A percentile compares a stretch with the other conserved stretches of the same genome.
Conservation (phyloP, 2,797 vertebrate genomes). For the Falco columbarius region DNA sequence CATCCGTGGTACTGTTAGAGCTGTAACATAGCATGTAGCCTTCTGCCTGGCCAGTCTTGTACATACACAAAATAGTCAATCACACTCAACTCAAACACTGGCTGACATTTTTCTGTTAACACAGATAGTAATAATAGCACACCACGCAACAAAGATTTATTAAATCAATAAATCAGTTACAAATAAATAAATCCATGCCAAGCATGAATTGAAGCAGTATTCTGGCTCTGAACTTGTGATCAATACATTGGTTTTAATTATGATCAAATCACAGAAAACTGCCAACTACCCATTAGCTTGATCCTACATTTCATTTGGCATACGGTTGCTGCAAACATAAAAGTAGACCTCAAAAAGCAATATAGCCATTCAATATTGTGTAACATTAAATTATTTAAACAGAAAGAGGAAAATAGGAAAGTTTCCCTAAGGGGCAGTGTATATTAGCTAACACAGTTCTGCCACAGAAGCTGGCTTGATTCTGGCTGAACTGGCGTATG, state of each 20-base stretch:
- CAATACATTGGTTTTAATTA: neutral
- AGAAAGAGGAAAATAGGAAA: neutral
- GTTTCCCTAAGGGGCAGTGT: neutral
- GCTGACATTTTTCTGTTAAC: neutral
- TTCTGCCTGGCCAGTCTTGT: neutral
- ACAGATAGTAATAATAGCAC: neutral
- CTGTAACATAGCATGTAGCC: accelerated
- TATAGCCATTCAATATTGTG: neutral
- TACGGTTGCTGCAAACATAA: neutral
- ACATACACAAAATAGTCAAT: neutral
- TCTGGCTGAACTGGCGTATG: neutral
- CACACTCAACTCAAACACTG: neutral
- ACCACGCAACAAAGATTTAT: neutral
- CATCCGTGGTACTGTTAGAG: neutral
- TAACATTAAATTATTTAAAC: neutral
- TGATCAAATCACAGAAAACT: neutral
- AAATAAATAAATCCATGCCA: neutral
- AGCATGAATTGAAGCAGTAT: neutral
- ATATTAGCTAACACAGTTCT: neutral
- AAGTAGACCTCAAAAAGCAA: neutral
- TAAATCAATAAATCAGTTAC: neutral
- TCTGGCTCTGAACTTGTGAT: neutral
- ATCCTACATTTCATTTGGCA: neutral
- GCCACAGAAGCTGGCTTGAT: neutral
- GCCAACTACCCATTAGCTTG: neutral